Evolutionary conservation across 2,797 vertebrate genomes (phyloP).

Genomic region (Syngnathus rostellatus): DNA sequence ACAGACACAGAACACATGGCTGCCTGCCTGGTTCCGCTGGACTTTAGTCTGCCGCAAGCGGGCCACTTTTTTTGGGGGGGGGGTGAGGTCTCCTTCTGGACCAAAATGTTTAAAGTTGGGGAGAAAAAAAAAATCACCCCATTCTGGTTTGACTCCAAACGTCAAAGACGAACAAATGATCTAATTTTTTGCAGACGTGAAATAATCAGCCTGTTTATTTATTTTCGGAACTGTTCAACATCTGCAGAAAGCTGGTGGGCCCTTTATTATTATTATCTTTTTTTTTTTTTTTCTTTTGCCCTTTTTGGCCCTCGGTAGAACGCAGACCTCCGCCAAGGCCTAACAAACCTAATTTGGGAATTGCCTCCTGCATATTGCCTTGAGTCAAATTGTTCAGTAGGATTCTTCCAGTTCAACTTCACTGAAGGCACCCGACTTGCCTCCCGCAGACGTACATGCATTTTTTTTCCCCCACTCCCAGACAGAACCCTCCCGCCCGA

Average conservation of each 20-base stretch:
- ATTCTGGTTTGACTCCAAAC: not conserved
- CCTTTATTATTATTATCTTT: no score
- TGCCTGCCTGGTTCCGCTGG: constrained; percentile 34
- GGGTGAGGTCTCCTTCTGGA: constrained; percentile 34
- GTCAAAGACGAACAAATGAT: not conserved
- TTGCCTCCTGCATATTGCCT: not conserved
- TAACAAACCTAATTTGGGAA: not conserved
- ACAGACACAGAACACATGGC: constrained; percentile 65
- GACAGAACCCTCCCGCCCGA: no score
- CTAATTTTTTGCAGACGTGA: not conserved
- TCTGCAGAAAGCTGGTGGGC: not conserved
- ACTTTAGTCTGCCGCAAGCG: constrained; percentile 48
- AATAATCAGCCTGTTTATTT: not conserved
- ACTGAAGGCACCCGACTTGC: not conserved
- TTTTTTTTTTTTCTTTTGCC: not conserved
- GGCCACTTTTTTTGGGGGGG: constrained; percentile 17
- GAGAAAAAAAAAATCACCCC: not conserved
- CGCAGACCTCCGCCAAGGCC: not conserved
- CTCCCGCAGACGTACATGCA: not conserved
- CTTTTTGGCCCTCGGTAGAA: not conserved
- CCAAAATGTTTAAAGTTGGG: not conserved
- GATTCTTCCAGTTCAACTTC: no score
- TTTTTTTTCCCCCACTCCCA: no score
- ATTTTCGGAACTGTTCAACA: not conserved
- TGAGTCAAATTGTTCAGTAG: no score